phyloP scores from a whole-genome alignment of 2,888 invertebrate species.

The Acanthococcus lagerstroemiae region DNA sequence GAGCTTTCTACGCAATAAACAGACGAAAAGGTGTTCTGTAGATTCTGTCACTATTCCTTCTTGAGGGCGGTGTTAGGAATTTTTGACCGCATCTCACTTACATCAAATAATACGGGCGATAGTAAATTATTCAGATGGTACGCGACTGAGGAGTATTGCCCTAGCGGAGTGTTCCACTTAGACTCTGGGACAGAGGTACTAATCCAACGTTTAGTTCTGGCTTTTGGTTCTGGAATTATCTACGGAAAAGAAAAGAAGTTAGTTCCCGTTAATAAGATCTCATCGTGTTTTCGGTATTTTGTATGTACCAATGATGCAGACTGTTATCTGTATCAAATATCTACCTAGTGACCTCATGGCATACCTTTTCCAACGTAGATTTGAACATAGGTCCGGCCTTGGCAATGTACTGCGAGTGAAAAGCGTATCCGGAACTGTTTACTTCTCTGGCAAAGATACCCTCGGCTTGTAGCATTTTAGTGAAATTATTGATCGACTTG shows the following conservation, averaged over 20 bases:
- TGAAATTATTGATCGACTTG: slow-evolving; percentile 55
- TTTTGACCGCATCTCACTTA: slow-evolving; percentile 12
- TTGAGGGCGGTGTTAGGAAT: neutral
- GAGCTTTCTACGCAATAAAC: slow-evolving; percentile 48
- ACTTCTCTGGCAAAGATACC: slow-evolving; percentile 76
- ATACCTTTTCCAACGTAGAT: slow-evolving; percentile 55
- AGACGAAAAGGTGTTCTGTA: neutral
- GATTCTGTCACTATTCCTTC: neutral
- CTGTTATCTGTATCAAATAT: neutral
- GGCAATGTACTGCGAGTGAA: slow-evolving; percentile 86
- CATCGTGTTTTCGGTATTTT: too few species aligned
- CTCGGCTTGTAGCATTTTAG: slow-evolving; percentile 57
- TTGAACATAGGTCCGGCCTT: slow-evolving; percentile 72
- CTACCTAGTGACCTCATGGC: neutral
- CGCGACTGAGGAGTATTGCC: slow-evolving; percentile 73
- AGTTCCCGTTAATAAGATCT: too few species aligned
- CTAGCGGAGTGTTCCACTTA: slow-evolving; percentile 67
- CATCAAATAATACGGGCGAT: slow-evolving; percentile 60
- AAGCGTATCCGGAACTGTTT: slow-evolving; percentile 70
- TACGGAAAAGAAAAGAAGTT: slow-evolving; percentile 35
- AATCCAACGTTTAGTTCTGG: slow-evolving; percentile 74
- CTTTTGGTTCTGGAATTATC: slow-evolving; percentile 67
- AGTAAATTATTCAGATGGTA: slow-evolving; percentile 95
- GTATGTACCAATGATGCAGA: neutral
- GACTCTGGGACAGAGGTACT: slow-evolving; percentile 87